Conservation (phyloP, 1,140 invertebrate genomes). For the Drosophila ercepeae region DNA sequence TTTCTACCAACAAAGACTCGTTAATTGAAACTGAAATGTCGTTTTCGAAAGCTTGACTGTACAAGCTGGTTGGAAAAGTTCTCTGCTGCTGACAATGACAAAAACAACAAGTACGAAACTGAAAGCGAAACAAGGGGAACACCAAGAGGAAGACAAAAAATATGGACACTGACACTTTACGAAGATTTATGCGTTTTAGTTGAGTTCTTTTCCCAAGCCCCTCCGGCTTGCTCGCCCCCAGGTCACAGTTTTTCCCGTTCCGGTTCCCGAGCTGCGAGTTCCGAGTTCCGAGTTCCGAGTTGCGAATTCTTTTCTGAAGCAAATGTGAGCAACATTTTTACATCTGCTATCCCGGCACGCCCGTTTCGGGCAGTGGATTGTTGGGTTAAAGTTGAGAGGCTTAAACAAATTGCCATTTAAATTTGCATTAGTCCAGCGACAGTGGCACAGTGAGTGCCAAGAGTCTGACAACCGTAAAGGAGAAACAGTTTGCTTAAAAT, state of each 20-base stretch:
- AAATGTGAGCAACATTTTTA: slow-evolving; percentile 52
- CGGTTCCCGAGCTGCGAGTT: slow-evolving; percentile 1
- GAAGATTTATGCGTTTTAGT: slow-evolving; percentile 80
- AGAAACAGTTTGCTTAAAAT: slow-evolving; percentile 1
- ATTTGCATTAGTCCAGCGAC: slow-evolving; percentile 54
- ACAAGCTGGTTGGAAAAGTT: slow-evolving; percentile 24
- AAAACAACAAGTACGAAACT: slow-evolving; percentile 47
- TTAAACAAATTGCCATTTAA: slow-evolving; percentile 65
- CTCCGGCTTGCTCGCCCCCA: neutral
- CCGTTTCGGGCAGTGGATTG: slow-evolving; percentile 26
- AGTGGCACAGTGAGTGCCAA: slow-evolving; percentile 30
- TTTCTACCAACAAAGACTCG: no score
- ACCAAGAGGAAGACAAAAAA: slow-evolving; percentile 55
- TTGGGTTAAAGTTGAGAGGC: slow-evolving; percentile 40
- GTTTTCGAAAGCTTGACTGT: slow-evolving; percentile 4
- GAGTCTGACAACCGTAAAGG: slow-evolving; percentile 24
- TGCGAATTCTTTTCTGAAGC: slow-evolving; percentile 34
- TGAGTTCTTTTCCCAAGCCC: slow-evolving; percentile 45
- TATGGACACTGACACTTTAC: slow-evolving; percentile 81
- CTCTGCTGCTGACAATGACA: slow-evolving; percentile 66
- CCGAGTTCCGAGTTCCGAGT: slow-evolving; percentile 20
- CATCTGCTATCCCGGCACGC: slow-evolving; percentile 12
- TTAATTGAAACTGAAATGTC: neutral
- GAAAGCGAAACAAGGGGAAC: slow-evolving; percentile 33
- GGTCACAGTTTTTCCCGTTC: slow-evolving; percentile 19